Percentiles rank a stretch among this genome's conserved stretches.
Conservation (phyloP, 2,888 invertebrate genomes). For the Mayetiola destructor region DNA sequence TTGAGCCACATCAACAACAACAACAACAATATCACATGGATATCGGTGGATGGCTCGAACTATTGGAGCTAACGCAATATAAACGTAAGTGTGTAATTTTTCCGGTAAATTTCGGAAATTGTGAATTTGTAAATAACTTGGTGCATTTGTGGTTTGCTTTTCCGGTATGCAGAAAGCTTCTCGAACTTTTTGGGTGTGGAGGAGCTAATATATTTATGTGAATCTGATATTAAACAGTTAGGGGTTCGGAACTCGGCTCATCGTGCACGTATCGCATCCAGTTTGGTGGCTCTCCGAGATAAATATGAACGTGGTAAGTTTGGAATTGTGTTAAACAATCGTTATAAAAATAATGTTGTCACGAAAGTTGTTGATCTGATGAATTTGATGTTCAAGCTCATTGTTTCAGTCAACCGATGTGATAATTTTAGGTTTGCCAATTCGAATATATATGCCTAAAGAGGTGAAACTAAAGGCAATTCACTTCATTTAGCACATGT, state of each 20-base stretch:
- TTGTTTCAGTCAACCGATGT: too few relatives aligned
- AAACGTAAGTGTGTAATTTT: slow-evolving; percentile 27
- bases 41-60: slow-evolving; percentile 43
- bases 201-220: slow-evolving; percentile 41
- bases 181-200: slow-evolving; percentile 39
- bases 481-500: background rate
- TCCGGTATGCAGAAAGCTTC: background rate
- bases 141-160: background rate
- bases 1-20: slow-evolving; percentile 29
- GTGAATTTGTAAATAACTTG: slow-evolving; percentile 14
- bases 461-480: too few relatives aligned
- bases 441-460: too few relatives aligned
- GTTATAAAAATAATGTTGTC: too few relatives aligned
- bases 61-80: slow-evolving; percentile 45
- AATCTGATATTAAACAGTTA: slow-evolving; percentile 43
- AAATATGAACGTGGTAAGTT: slow-evolving; percentile 42
- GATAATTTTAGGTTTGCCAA: too few relatives aligned
- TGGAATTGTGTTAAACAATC: too few relatives aligned
- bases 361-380: too few relatives aligned
- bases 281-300: slow-evolving; percentile 45
- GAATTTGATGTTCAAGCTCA: too few relatives aligned
- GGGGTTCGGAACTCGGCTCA: slow-evolving; percentile 49
- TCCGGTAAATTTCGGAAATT: slow-evolving; percentile 26
- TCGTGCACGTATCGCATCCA: slow-evolving; percentile 47
- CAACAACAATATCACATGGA: slow-evolving; percentile 38